Evolutionary conservation across 2,113 vertebrate genomes (phyloP), one percentile per base, ranked within the genome.

Genomic region (Sylvietta virens): DNA sequence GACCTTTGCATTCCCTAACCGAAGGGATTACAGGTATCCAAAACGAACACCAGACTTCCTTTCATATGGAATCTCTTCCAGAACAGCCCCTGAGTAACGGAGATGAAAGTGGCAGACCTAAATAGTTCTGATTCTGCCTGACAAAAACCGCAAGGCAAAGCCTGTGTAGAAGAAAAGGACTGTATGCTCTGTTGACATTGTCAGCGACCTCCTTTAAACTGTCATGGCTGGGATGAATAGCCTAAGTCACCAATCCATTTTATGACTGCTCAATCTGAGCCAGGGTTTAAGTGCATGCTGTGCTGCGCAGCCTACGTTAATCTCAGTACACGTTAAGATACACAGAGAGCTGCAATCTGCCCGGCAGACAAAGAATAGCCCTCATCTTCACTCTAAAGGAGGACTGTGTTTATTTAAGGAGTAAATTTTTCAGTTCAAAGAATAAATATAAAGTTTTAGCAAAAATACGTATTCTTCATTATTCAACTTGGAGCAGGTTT

Each of bases 221-320:
- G 89, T 40, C 69, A 22, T 10, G 65, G 77, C 79, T 57, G 66
- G 89, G 94, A 96, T 95, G 91, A 96, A 95, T 92, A 91, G 93
- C 81, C 37, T 94, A 96, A 92, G 7, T 82, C 86, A 95, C 84
- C 91, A 95, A 90, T 95, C 93, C 92, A 94, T 95, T 96, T 95
- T 94, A 37, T 47, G 73, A 91, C 93, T 94, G 95, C 95, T 97
- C 94, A 97, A 91, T 95, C 95, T 94, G 92, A 97, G 95, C 89
- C 91, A 72, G 70, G 73, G 70, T 84, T 91, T 92, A 76, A 67
- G 73, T 21, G 15, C 83, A 30, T 11, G 79, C 79, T 90, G 83
- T 19, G 89, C 89, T 57, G 40, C 57, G 61, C 53, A 39, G 53
- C 61, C 83, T 45, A 19, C 0, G 0, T 26, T 92, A 86, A 89